Base-by-base conservation (phyloP, 2,797 vertebrate species). In the Dallia pectoralis region DNA sequence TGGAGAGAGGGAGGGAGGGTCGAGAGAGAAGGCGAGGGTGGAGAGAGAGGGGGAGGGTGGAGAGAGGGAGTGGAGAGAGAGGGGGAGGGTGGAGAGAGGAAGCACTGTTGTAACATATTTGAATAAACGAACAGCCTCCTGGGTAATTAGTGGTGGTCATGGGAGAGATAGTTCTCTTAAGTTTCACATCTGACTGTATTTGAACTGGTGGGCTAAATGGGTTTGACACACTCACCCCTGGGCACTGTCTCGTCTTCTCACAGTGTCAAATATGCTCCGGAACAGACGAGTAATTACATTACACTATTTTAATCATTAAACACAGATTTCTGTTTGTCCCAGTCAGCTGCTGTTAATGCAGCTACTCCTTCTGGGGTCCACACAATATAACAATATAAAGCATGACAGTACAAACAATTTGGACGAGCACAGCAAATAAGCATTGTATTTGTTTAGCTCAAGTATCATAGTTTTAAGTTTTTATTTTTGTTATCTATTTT, bases 111-210 rank as follows among this genome's bases (percentile, higher is more conserved):
- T 71, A 85, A 85, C 82, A 81, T 84, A 73, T 22, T 11, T 72
- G 47, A 79, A 65, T 70, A 69, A 73, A 73, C 15, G 79, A 9
- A 56, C 22, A 82, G 53, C 85, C 70, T 33, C 73, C 18, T n/a
- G 80, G 83, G 84, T 79, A 73, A 82, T 82, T 74, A 87, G 86
- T 56, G n/a, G 79, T 71, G 78, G 78, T 87, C 86, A 83, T 88
- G 85, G 85, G 77, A 83, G 86, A 82, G 75, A 44, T 32, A 81
- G 82, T 82, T 82, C 70, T 79, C 70, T 77, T 81, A 74, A 85
- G 71, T 85, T 75, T 75, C 40, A 51, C 79, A 81, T 89, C 85
- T 19, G 69, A 89, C 84, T 73, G 69, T 79, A 87, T 85, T 86
- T 84, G 76, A 76, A 81, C 84, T 85, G 88, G 87, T 84, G 77